A percentile compares a stretch with the other conserved stretches of the same genome.
These are phyloP conservation scores for Colaptes auratus DNA, from an alignment of 2,113 vertebrate genomes.

Conservation along the genomic window DNA sequence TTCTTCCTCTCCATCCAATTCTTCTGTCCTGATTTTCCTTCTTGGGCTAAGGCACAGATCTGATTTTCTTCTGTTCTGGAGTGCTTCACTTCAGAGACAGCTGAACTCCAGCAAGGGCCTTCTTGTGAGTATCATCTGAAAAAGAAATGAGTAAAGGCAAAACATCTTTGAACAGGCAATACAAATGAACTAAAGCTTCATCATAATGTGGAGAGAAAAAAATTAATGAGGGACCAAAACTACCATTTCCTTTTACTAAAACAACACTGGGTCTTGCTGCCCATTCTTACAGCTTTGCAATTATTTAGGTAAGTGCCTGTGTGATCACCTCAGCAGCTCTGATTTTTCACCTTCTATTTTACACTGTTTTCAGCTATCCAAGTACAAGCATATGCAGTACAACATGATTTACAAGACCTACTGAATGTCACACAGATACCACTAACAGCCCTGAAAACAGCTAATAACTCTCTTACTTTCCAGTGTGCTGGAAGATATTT, in stretches of 20 bases:
- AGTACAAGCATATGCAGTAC: neutral
- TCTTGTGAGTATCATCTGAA: neutral
- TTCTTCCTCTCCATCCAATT: neutral
- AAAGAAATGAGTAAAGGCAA: conserved; percentile 3
- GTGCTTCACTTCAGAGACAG: neutral
- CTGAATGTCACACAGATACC: neutral
- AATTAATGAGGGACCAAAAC: neutral
- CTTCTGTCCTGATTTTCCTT: neutral
- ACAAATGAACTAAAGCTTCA: neutral
- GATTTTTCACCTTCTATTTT: neutral
- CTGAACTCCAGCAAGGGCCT: neutral
- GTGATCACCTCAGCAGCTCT: neutral
- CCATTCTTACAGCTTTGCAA: neutral
- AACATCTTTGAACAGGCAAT: neutral
- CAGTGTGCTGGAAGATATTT: neutral
- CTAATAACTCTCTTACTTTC: neutral
- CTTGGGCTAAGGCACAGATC: neutral
- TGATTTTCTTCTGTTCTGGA: neutral
- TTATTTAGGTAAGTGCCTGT: neutral
- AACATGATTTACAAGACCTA: neutral
- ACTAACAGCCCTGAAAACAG: neutral
- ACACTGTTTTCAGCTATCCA: neutral
- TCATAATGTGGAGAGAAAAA: neutral
- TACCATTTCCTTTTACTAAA: neutral
- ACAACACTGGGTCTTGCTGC: neutral